Percentiles rank a stretch among this genome's conserved stretches.
These are phyloP conservation scores for Australoheros scitulus DNA, from an alignment of 2,113 vertebrate species.

Conservation along the genomic window DNA sequence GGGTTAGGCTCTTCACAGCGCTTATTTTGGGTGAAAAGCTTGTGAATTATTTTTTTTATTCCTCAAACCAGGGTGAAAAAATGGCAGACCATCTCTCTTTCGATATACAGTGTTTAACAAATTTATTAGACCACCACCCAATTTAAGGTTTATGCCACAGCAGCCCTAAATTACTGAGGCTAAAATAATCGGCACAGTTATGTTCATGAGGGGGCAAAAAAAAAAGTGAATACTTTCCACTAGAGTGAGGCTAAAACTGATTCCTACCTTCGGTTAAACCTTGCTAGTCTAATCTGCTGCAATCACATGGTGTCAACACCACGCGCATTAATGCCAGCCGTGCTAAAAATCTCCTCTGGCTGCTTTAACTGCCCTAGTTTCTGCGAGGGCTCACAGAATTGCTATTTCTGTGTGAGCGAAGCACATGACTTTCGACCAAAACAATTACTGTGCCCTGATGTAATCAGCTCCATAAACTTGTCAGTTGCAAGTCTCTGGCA, in stretches of 20 bases:
- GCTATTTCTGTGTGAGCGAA: constrained; percentile 62
- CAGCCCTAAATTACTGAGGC: neutral
- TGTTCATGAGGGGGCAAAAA: neutral
- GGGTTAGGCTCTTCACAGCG: constrained; percentile 27
- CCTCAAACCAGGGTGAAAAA: neutral
- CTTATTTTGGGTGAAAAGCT: constrained; percentile 51
- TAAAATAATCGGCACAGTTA: neutral
- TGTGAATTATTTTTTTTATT: constrained; percentile 23
- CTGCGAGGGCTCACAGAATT: constrained; percentile 33
- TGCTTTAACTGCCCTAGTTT: constrained; percentile 15
- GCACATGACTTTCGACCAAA: constrained; percentile 62
- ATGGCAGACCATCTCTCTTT: neutral
- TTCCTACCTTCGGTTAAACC: neutral
- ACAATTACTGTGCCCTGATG: constrained; percentile 66
- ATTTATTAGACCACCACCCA: neutral
- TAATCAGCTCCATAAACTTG: constrained; percentile 40
- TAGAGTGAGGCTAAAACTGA: neutral
- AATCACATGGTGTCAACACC: constrained; percentile 24
- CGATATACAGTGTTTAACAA: neutral
- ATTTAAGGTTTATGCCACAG: too few relatives aligned
- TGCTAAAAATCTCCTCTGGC: constrained; percentile 31
- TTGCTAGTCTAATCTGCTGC: neutral
- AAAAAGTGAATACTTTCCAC: neutral
- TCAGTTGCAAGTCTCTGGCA: constrained; percentile 14
- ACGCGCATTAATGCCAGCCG: neutral